These are phyloP conservation scores for Protonibea diacanthus DNA, from an alignment of 2,797 vertebrate genomes.

Conservation along the genomic window DNA sequence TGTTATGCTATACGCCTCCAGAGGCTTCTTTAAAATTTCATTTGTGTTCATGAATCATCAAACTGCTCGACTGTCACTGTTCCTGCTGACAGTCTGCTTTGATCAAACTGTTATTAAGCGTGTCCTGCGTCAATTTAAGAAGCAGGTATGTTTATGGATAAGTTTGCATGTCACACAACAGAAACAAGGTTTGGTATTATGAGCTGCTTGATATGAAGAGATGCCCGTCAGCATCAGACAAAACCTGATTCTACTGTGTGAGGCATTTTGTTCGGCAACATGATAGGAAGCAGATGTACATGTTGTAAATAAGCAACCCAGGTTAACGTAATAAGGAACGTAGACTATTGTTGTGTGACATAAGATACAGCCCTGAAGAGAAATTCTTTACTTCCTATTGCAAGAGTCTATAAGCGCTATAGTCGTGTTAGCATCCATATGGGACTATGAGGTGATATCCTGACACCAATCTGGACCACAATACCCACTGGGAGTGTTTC, in stretches of 20 bases:
- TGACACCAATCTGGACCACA: constrained; percentile 1
- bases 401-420: not conserved
- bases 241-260: constrained; percentile 19
- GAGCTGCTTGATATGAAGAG: constrained; percentile 16
- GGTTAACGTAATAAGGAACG: constrained; percentile 9
- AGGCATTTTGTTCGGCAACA: constrained; percentile 28
- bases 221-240: constrained; percentile 3
- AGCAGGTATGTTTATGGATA: not conserved
- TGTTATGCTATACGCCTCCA: not conserved
- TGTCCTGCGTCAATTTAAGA: not conserved
- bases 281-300: constrained; percentile 9
- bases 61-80: not conserved
- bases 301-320: not conserved
- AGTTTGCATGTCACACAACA: not conserved
- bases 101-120: not conserved
- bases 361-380: constrained; percentile 23
- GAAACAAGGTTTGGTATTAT: not conserved
- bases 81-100: not conserved
- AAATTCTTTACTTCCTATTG: constrained; percentile 22
- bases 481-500: constrained; percentile 24
- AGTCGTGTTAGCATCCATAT: not conserved
- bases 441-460: constrained; percentile 16
- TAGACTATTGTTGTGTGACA: constrained; percentile 35
- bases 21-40: constrained; percentile 3
- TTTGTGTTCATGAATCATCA: not conserved